Evolutionary conservation across 2,113 vertebrate genomes (phyloP).

Genomic region (Anser brachyrhynchus): DNA sequence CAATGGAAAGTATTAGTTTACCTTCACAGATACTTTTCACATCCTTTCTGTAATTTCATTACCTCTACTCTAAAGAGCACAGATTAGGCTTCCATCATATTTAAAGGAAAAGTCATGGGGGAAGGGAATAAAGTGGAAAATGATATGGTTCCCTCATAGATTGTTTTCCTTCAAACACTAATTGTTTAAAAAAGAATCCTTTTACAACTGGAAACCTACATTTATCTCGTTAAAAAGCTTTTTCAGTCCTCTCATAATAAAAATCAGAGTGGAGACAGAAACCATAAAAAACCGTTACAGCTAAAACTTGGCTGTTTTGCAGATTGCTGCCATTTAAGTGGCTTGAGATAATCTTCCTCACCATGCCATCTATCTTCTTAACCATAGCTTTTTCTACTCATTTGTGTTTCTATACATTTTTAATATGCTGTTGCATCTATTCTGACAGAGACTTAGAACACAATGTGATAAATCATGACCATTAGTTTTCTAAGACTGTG

Average conservation of each 20-base stretch:
- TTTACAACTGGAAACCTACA: background rate
- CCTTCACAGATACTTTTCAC: constrained; percentile 69
- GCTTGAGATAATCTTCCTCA: background rate
- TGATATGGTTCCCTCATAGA: background rate
- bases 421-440: background rate
- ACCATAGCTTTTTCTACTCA: background rate
- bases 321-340: background rate
- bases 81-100: constrained; percentile 61
- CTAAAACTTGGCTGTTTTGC: background rate
- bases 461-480: background rate
- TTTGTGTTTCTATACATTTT: background rate
- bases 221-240: background rate
- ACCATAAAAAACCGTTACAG: background rate
- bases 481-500: background rate
- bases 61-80: constrained; percentile 54
- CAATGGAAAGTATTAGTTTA: constrained; percentile 70
- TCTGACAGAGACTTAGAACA: background rate
- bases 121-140: constrained; percentile 11
- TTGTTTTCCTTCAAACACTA: background rate
- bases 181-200: background rate
- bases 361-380: background rate
- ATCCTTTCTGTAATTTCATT: constrained; percentile 73
- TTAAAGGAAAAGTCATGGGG: constrained; percentile 44
- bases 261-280: background rate
- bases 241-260: background rate